Base-by-base conservation (phyloP, 1,140 invertebrate genomes). In the Drosophila willistoni region DNA sequence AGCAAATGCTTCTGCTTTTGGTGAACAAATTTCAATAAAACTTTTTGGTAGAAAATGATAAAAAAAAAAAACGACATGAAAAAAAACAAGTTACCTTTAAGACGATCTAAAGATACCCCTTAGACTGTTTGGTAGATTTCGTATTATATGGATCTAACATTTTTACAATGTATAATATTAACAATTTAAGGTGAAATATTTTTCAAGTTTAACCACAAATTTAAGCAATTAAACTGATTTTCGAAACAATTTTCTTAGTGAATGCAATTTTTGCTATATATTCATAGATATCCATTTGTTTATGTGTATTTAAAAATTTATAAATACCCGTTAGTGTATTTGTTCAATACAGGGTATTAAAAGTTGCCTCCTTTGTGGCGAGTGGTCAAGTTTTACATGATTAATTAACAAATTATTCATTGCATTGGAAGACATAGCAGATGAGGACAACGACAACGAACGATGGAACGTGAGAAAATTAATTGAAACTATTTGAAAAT, bases 381-480 rank as follows among this genome's bases (percentile, higher is more conserved):
- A 42, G 34, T 44, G 41, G 57, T 41, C 55, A 60, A 51, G 54
- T 36, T 64, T 85, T 81, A 85, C 70, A 76, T 86, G 83, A 86
- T 86, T 86, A 87, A 86, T 86, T 86, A 87, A 74, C 39, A 86
- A 83, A 87, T 87, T 86, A 86, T 86, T 77, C 83, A 86, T 82
- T 73, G 76, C 64, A 44, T 14, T 71, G 29, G 39, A 42, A 22
- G 44, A 51, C 14, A 47, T 17, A 47, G 5, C 0, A 44, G n/a
- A 44, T 14, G n/a, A 7, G n/a, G n/a, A 47, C 14, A 47, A 19
- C 3, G 44, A 47, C 14, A 19, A 14, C 34, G 33, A 29, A 41
- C 39, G 56, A 68, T 61, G 33, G 13, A 86, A 77, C 83, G 83
- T 86, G 83, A 80, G 83, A 86, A 82, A 63, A 59, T 59, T 59